Conservation (phyloP, 2,113 vertebrate species). For the Numida meleagris region DNA sequence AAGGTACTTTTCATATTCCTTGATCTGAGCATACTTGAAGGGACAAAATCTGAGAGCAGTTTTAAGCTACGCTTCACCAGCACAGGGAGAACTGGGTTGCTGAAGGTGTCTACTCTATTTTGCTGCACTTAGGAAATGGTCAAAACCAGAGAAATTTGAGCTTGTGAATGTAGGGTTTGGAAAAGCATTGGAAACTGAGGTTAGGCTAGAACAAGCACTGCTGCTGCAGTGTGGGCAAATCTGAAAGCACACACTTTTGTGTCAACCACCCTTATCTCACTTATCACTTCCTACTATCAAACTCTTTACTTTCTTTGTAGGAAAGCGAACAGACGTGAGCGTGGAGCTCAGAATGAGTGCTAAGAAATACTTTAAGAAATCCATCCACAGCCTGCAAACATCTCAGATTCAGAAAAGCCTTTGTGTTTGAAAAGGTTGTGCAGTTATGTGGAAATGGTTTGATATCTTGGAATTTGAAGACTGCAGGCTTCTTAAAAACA, state of each 20-base stretch:
- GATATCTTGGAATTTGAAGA: not conserved
- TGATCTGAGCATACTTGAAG: not conserved
- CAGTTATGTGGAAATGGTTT: not conserved
- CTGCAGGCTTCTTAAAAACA: not conserved
- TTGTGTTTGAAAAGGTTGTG: not conserved
- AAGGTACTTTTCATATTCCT: not conserved
- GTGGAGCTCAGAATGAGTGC: not conserved
- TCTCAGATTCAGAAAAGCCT: not conserved
- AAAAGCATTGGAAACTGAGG: not conserved
- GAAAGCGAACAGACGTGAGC: rapidly evolving
- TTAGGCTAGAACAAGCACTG: not conserved
- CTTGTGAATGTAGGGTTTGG: not conserved
- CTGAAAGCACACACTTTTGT: not conserved
- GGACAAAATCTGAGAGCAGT: not conserved
- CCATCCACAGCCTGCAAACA: not conserved
- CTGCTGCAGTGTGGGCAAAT: not conserved
- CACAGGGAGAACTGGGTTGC: not conserved
- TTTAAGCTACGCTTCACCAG: not conserved
- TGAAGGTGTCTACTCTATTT: not conserved
- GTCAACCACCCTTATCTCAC: not conserved
- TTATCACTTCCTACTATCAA: not conserved
- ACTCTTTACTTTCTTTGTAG: not conserved
- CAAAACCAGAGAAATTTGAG: not conserved
- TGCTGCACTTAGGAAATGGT: not conserved
- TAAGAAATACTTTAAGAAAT: not conserved